Base-by-base conservation (phyloP, 2,113 vertebrate genomes). In the Malurus alboscapulatus region DNA sequence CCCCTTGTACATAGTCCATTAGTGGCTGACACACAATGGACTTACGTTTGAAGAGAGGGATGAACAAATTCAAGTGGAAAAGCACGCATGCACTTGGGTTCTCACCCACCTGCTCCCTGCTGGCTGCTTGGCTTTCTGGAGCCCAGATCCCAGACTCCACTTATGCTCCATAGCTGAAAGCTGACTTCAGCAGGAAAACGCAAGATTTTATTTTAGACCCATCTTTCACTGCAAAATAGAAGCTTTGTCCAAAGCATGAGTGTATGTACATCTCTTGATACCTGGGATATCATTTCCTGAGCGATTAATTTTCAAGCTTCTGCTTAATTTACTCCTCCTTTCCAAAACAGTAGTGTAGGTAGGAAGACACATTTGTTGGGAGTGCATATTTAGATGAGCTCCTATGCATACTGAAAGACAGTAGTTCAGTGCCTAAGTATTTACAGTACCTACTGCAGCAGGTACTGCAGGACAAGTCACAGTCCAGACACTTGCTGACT, bases 1-100 rank as follows among this genome's bases (percentile, higher is more conserved):
- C 63, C 82, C 71, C 71, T 84, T 89, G 73, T 74, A 69, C 19
- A 62, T 7, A 66, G 62, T 58, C 82, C 78, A 76, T 88, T 69
- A 93, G 58, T 80, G 67, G 63, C 55, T 10, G 4, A 63, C 48
- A 71, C 50, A 81, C 87, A 74, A 67, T 25, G 66, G 69, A 44
- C 57, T 81, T 62, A 67, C 44, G 53, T 89, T 91, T 93, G 91
- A 68, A 94, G 81, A 95, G 51, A 84, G 21, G 34, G 69, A 87
- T 63, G 69, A 94, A 89, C 84, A 89, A 93, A 94, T 51, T 69
- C 65, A 82, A 94, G 48, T 59, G 81, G 91, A 83, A 96, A 86
- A 69, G 91, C 85, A 62, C 0, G 2, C 63, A 40, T 4, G 34
- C 42, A n/a, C 47, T 91, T 76, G 74, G 63, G 85, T 93, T 91